Base-by-base conservation (phyloP, 2,888 invertebrate species). In the Aphidius colemani region DNA sequence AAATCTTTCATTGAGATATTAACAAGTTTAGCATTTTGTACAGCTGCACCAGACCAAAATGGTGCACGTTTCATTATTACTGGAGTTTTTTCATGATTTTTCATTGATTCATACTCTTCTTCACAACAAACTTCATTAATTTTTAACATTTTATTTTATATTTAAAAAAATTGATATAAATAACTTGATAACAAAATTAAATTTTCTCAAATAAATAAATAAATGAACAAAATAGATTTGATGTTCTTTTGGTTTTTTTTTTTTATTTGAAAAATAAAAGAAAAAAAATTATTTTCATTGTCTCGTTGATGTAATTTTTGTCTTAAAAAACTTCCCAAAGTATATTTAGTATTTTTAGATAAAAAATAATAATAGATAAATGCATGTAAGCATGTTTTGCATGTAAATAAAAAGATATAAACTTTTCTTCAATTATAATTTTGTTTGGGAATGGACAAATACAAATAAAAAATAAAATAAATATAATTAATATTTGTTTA, bases 321-420 rank as follows among this genome's bases (percentile, higher is more conserved):
- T 60, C 45, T 53, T 48, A 8, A 44, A n/a, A 50, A 30, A 41
- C 6, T 7, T 40, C 30, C 10, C 13, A n/a, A 55, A 49, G 43
- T 61, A 53, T 45, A 50, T 7, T 59, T 50, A 48, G 9, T 11
- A 13, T 11, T 13, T 55, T 51, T 18, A 8, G 7, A 51, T 55
- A 18, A 18, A 18, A 18, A 18, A 18, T 2, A 18, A 18, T 18
- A 18, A 18, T 49, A 44, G 13, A 64, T 66, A 53, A 10, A 62
- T 63, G 77, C 77, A 78, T 76, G 77, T 30, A 30, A 73, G 78
- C 77, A 77, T 75, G 76, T 65, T 30, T 30, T 56, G 72, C 70
- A 72, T 70, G 69, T 62, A 57, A 46, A 61, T 55, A 66, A 66
- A 45, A 48, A 57, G 9, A 48, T 45, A 53, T 57, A 30, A 53